phyloP scores from a whole-genome alignment of 2,797 vertebrate species.

The Pantherophis vulpinus region DNA sequence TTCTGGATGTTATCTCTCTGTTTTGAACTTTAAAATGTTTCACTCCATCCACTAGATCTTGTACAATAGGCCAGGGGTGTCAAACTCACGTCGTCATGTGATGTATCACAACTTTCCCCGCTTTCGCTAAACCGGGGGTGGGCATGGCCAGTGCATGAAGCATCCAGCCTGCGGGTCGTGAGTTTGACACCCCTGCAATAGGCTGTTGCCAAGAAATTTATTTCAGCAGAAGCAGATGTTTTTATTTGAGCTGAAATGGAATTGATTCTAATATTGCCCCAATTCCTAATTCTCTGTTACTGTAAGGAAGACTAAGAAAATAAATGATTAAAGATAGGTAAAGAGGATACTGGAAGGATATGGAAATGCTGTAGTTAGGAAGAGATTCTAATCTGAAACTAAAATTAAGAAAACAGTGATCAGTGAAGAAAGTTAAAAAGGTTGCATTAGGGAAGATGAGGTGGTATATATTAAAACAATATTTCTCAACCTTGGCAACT shows the following conservation, averaged over 20 bases:
- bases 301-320: background rate
- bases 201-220: background rate
- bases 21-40: too few species aligned
- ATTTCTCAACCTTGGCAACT: too few species aligned
- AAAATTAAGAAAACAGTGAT: background rate
- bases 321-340: background rate
- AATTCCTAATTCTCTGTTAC: background rate
- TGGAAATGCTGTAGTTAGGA: background rate
- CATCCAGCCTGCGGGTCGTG: rapidly evolving
- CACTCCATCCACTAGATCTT: too few species aligned
- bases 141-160: rapidly evolving
- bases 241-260: background rate
- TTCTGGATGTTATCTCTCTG: too few species aligned
- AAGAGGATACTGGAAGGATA: background rate
- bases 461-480: too few species aligned
- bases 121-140: too few species aligned
- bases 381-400: background rate
- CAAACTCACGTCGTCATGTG: too few species aligned
- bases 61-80: background rate
- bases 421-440: background rate
- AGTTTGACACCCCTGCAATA: background rate
- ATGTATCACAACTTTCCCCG: too few species aligned
- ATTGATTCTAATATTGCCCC: background rate
- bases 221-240: background rate
- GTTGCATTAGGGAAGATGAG: background rate